Evolutionary conservation across 2,888 invertebrate species (phyloP), one percentile per base, ranked within the genome.

Genomic region (Uropetala carovei): DNA sequence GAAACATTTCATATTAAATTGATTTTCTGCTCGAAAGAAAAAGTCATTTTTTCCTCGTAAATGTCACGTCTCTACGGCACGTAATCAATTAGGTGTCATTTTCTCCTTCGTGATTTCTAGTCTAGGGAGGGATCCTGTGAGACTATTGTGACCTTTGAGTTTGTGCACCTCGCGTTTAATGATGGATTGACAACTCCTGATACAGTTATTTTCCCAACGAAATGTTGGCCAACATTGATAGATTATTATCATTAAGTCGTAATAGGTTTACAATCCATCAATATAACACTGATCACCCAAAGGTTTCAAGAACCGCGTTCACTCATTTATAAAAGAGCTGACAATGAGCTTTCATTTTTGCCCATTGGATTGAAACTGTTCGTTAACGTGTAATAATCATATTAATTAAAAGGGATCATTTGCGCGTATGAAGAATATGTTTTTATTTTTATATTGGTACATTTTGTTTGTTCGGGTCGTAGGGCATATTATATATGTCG

Each of bases 81-180:
- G 75, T 75, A 75, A 75, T 75, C 75, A 75, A 75, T 75, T 75
- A 75, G 75, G 22, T 75, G 75, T 75, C 75, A 75, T 75, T 75
- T 75, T 75, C 75, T 75, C 75, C 27, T 27, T 27, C 22, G 75
- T 27, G 75, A 75, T 75, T 75, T 75, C 75, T 43, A 75, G 22
- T 75, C 75, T 11, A 10, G 18, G 16, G 18, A 27, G 27, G 18
- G 75, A 22, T 75, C 27, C 75, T 75, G 27, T 75, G 75, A 75
- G 75, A 75, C 75, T 75, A 75, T 27, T 27, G 75, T 75, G 75
- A 75, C 75, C 75, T 75, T 75, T 75, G 75, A 22, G 75, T 22
- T 13, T 75, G 75, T 27, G 9, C 68, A 68, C 68, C n/a, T 68
- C 75, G 27, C 22, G 75, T 75, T 75, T 75, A 27, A 27, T 75